Conservation (phyloP, 1,140 invertebrate species). For the Campodea augens region DNA sequence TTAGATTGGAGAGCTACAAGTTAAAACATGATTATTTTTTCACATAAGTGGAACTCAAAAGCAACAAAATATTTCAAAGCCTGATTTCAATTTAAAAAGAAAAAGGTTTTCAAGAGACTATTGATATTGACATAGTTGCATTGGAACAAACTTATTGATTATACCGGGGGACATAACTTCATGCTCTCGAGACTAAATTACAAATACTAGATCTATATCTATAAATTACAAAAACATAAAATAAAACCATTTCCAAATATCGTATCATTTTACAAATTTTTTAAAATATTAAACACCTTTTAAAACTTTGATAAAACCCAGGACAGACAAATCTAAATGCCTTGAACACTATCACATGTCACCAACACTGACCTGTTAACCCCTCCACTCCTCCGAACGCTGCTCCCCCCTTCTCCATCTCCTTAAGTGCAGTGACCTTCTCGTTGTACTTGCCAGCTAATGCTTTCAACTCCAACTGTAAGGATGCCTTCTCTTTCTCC, state of each 20-base stretch:
- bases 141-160: no score
- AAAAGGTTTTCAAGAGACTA: no score
- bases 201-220: no score
- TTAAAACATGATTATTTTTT: no score
- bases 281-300: conserved; percentile 6
- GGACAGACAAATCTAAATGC: neutral
- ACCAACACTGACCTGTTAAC: conserved; percentile 34
- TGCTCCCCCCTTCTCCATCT: conserved; percentile 57
- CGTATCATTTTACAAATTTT: conserved; percentile 6
- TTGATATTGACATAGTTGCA: no score
- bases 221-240: conserved; percentile 11
- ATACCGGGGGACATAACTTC: no score
- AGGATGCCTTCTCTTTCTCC: conserved; percentile 73
- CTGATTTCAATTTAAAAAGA: no score
- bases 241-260: conserved; percentile 11
- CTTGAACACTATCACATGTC: conserved; percentile 2
- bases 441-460: conserved; percentile 71
- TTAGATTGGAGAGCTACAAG: conserved; percentile 74
- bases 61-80: no score
- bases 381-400: conserved; percentile 58
- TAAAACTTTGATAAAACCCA: conserved; percentile 2
- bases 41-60: no score
- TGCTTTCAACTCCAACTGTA: conserved; percentile 71
- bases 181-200: no score
- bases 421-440: conserved; percentile 70